These are phyloP conservation scores for Mastomys natalensis DNA, from an alignment of 2,113 vertebrate genomes.

Conservation along the genomic window DNA sequence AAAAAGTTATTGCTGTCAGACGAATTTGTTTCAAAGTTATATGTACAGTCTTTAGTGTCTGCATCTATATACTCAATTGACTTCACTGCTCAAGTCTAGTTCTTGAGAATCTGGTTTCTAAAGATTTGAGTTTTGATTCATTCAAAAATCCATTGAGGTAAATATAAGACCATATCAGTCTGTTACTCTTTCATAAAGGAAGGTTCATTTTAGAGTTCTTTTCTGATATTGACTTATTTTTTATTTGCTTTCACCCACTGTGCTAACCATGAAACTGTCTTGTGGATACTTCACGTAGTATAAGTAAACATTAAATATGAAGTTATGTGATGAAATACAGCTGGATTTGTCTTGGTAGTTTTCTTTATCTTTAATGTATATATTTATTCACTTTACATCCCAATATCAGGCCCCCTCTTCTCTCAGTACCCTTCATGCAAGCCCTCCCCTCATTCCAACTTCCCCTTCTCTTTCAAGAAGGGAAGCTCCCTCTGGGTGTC, in stretches of 20 bases:
- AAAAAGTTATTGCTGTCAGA: not conserved
- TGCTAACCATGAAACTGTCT: not conserved
- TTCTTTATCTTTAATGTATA: too few relatives aligned
- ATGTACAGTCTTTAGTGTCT: not conserved
- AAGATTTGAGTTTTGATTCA: slow-evolving; percentile 22
- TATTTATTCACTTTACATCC: too few relatives aligned
- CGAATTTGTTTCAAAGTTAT: not conserved
- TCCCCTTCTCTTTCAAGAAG: too few relatives aligned
- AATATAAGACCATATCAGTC: not conserved
- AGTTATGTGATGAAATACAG: not conserved
- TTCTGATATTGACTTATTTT: not conserved
- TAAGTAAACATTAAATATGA: not conserved
- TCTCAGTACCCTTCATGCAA: too few relatives aligned
- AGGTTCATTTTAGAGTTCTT: not conserved
- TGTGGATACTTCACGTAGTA: not conserved
- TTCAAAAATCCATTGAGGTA: not conserved
- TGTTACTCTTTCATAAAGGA: not conserved
- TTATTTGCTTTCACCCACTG: not conserved
- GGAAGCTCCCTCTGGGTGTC: too few relatives aligned
- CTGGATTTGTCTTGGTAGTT: not conserved
- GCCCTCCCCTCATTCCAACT: too few relatives aligned
- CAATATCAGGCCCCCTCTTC: too few relatives aligned
- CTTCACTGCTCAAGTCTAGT: not conserved
- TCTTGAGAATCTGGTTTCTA: slow-evolving; percentile 1
- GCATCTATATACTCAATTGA: not conserved